Conservation (phyloP, 2,113 vertebrate species). For the Lynx canadensis region DNA sequence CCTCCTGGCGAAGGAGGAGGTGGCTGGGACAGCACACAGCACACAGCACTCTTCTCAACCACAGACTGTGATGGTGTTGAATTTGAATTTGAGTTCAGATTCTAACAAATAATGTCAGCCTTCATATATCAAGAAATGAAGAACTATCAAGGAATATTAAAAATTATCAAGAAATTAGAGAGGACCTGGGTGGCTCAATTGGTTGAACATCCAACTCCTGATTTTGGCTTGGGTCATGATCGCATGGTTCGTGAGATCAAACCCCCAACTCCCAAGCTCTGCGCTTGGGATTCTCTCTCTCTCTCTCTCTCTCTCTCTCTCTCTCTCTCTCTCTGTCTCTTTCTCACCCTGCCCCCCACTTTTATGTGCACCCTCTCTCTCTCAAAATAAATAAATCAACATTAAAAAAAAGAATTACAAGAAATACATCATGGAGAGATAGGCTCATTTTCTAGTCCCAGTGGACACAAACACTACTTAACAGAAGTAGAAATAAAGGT, state of each 20-base stretch:
- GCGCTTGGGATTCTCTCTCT: too few species aligned
- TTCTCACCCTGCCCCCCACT: too few species aligned
- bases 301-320: too few species aligned
- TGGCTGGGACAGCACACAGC: background rate
- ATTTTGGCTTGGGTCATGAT: too few species aligned
- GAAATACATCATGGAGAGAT: background rate
- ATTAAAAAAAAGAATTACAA: background rate
- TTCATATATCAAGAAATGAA: background rate
- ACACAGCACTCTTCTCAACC: background rate
- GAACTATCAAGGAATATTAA: background rate
- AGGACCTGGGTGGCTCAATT: too few species aligned
- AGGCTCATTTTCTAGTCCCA: background rate
- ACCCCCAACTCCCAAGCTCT: too few species aligned
- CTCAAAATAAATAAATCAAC: too few species aligned
- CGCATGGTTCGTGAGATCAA: too few species aligned
- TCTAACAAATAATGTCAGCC: background rate
- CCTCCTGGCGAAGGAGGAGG: background rate
- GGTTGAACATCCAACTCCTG: too few species aligned
- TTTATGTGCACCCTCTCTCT: too few species aligned
- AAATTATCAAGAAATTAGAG: background rate
- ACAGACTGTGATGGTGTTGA: background rate
- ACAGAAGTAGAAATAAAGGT: background rate
- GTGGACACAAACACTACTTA: background rate
- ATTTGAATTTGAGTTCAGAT: background rate
- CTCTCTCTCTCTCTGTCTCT: too few species aligned